Base-by-base conservation (phyloP, 2,113 vertebrate species). In the Okapia johnstoni region DNA sequence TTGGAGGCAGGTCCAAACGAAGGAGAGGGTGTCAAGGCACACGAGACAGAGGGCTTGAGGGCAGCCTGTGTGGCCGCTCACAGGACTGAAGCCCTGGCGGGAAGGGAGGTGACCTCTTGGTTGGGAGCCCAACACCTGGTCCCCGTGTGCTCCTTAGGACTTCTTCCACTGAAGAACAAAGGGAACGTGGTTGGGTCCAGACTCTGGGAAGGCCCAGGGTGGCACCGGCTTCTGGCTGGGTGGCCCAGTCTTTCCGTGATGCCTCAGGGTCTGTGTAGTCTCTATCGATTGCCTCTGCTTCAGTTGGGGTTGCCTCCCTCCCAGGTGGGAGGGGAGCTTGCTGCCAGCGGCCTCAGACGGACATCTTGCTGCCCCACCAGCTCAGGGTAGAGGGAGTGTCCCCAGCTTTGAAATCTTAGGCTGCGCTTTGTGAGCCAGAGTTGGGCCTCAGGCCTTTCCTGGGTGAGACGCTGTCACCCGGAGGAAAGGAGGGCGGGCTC, bases 311-410 rank as follows among this genome's bases (percentile, higher is more conserved):
- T 66, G 58, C 48, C 21, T 66, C 57, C 15, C 8, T 7, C 33
- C 61, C 36, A 46, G 48, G 48, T 48, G 36, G n/a, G 16, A 15
- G 46, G 50, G 43, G 81, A 33, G 7, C 15, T 26, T 28, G 4
- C 40, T 55, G 11, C 36, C 33, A 8, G 58, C 6, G 30, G 16
- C 40, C 43, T 33, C 60, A 58, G 7, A 25, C 0, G 36, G 50
- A 40, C 23, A 40, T 23, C 25, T 73, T 0, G 0, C 25, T 40
- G 12, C 50, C 17, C 4, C 12, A 3, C 3, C 6, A 11, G 33
- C 30, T 70, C 40, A 17, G 33, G 13, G 25, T 23, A 48, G 25
- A 46, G 26, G n/a, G n/a, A 26, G 19, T 83, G n/a, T 21, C 8
- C 2, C 6, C 2, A 36, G 52, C 52, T 83, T 26, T 0, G 4